Evolutionary conservation across 2,113 vertebrate genomes (phyloP), one percentile per base, ranked within the genome.

Genomic region (Mungos mungo): DNA sequence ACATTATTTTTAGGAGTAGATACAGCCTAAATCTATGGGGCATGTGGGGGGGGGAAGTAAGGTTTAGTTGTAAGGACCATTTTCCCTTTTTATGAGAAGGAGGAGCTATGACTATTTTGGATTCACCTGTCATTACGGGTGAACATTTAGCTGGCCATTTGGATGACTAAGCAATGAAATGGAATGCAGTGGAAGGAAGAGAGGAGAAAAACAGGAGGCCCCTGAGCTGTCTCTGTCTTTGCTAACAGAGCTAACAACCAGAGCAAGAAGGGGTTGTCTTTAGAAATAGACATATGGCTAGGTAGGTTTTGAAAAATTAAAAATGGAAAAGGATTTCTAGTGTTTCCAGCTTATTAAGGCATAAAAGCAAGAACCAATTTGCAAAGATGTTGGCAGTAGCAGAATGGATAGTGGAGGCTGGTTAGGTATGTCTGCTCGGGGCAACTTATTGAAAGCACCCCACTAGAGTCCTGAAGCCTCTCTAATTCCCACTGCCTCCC

Each of bases 401-500:
- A 96, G 95, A 97, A 97, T 96, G 96, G 98, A 97, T 90, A 98
- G 98, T 94, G 77, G 85, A 93, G 97, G 96, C 93, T 96, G 12
- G 63, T 96, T 98, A 95, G 97, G 79, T 95, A 90, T 33, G 71
- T 98, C 98, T 98, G 97, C 98, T 96, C 65, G 97, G 83, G 97
- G 98, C 98, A 98, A 96, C 93, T n/a, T 69, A 97, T 98, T 98
- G 98, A 98, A 92, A 98, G 52, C 86, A 98, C 96, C 97, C 29
- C 29, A 93, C 97, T 97, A 97, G 38, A 94, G 96, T 95, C 87
- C 54, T 94, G 72, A 96, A 97, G 98, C 92, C 88, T 97, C 68
- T 95, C 45, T 95, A 33, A 97, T 98, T 98, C 98, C 96, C 54
- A 95, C 31, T 96, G 76, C 71, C 93, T 98, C 76, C 96, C 83